These are phyloP conservation scores for Bambusicola thoracicus DNA, from an alignment of 2,113 vertebrate genomes.

Conservation along the genomic window DNA sequence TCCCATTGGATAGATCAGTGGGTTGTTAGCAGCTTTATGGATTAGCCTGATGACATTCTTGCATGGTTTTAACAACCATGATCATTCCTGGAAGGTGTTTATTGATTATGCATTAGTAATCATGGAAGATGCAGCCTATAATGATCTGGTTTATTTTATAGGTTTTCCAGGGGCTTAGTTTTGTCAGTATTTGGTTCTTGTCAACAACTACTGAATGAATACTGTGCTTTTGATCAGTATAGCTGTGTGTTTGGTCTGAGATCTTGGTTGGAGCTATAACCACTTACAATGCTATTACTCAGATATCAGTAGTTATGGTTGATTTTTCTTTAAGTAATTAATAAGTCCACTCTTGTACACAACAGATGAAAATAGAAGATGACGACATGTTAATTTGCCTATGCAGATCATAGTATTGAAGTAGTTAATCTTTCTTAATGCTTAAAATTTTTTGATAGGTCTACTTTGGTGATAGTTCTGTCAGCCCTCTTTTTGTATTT, in stretches of 20 bases:
- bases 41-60: background rate
- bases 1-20: background rate
- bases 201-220: background rate
- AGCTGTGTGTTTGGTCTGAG: background rate
- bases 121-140: background rate
- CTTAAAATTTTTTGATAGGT: background rate
- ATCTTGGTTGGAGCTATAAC: background rate
- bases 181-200: background rate
- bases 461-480: background rate
- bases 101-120: background rate
- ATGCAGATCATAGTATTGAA: background rate
- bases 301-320: background rate
- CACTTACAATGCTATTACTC: background rate
- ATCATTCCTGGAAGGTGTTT: constrained; percentile 6
- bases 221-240: background rate
- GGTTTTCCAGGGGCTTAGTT: background rate
- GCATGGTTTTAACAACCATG: background rate
- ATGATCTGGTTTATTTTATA: background rate
- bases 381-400: background rate
- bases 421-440: background rate
- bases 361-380: background rate
- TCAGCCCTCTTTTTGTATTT: background rate
- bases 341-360: background rate
- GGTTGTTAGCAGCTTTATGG: background rate
- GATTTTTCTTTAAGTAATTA: background rate